Conservation (phyloP, 2,113 vertebrate species). For the Raphicerus campestris region DNA sequence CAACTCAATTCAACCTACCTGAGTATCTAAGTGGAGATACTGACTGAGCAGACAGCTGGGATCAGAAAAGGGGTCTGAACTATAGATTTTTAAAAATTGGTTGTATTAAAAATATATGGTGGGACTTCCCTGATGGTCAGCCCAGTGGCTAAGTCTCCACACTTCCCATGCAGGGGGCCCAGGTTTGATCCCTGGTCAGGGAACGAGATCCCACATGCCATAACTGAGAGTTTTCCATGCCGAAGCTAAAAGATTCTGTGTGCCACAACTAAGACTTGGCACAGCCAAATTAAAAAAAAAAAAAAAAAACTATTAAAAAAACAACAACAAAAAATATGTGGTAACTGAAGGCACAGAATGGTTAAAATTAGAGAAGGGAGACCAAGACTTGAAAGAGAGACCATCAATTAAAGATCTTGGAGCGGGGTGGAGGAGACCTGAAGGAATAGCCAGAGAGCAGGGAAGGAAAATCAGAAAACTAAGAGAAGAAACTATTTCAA, state of each 20-base stretch:
- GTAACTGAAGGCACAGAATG: background rate
- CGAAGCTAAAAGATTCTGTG: background rate
- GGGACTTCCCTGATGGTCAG: background rate
- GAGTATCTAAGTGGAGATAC: background rate
- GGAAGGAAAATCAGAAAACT: background rate
- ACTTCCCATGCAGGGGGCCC: background rate
- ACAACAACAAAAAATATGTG: background rate
- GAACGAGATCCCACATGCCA: background rate
- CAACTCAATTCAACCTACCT: background rate
- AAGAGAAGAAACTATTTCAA: background rate
- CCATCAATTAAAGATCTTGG: background rate
- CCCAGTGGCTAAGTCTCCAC: background rate
- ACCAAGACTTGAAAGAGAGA: background rate
- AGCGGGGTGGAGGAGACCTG: background rate
- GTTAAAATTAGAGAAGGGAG: background rate
- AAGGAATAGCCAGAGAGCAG: background rate
- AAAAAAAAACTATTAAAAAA: background rate
- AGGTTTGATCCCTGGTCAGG: background rate
- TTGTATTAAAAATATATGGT: background rate
- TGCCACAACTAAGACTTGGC: background rate
- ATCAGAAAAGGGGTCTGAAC: background rate
- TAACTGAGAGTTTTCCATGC: background rate
- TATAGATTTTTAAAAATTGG: background rate
- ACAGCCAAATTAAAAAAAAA: background rate
- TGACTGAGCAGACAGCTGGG: background rate